Evolutionary conservation across 1,140 invertebrate genomes (phyloP), one percentile per base, ranked within the genome.

Genomic region (Hycleus cichorii): DNA sequence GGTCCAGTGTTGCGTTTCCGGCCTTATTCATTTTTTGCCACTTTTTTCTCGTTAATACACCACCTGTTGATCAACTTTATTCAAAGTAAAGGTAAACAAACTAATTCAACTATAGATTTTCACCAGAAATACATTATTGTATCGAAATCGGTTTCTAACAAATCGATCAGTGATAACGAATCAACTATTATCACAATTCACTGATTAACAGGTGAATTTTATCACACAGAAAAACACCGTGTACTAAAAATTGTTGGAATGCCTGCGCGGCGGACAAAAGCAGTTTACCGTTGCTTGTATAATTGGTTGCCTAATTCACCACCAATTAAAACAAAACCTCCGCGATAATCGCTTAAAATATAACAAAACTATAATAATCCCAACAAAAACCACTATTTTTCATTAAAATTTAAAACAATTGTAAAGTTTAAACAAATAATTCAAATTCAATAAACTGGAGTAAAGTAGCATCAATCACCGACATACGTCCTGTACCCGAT

Each of bases 1-100:
- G 61, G 47, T 70, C 60, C 43, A 74, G 54, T 18, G 72, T 72
- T 25, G 61, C 61, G 39, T 68, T 64, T 50, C 63, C 62, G 25
- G 63, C 61, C 24, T 59, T 47, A 49, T 60, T 64, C 67, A 71
- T 71, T 39, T 40, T 18, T 18, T 18, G 18, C 58, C 42, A 6
- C 9, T 8, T 12, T 18, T 45, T 32, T 27, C 1, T 42, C 49
- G 32, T 42, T 50, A 48, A 32, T 47, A 52, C 56, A 63, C 58
- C 54, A 63, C 58, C 54, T 63, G 61, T 63, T 63, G 58, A 55
- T 55, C 3, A 40, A 45, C 8, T 32, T 47, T 3, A 8, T 10
- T n/a, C 40, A 42, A 10, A n/a, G 9, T 7, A 42, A n/a, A n/a
- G 9, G 4, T 4, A 42, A 42, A 42, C 9, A 8, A 7, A n/a